Conservation (phyloP, 37 sponge, comb jelly and placozoan genomes). For the Ianthella basta region DNA sequence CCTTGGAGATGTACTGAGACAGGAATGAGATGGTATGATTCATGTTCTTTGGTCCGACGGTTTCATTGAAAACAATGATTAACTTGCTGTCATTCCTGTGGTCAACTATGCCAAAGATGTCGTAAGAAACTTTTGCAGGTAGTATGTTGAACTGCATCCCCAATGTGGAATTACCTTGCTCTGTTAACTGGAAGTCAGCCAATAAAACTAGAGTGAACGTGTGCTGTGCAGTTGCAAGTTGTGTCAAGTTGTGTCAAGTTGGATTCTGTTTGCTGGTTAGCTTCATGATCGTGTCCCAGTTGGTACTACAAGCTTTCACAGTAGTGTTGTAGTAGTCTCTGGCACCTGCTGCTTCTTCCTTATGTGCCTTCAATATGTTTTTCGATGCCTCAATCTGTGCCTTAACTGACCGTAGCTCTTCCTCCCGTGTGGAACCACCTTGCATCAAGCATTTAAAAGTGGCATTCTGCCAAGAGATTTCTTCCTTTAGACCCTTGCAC, state of each 20-base stretch:
- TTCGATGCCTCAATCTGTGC: background rate
- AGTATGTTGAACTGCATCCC: constrained; percentile 46
- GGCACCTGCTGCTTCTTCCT: constrained; percentile 3
- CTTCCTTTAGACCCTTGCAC: constrained; percentile 7
- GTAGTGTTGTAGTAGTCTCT: constrained; percentile 38
- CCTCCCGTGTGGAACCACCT: too few species aligned
- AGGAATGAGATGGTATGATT: constrained; percentile 49
- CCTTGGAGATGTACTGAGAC: constrained; percentile 3
- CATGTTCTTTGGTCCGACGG: constrained; percentile 42
- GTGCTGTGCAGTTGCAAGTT: constrained; percentile 15
- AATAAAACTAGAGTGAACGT: constrained; percentile 19
- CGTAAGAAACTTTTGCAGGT: constrained; percentile 47
- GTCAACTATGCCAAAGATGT: constrained; percentile 55
- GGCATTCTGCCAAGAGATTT: constrained; percentile 14
- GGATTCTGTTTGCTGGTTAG: background rate
- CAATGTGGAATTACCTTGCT: constrained; percentile 56
- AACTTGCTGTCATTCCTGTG: background rate
- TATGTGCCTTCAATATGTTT: constrained; percentile 19
- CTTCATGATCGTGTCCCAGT: constrained; percentile 41
- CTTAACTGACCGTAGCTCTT: too few species aligned
- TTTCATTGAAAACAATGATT: constrained; percentile 46
- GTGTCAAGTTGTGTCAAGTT: background rate
- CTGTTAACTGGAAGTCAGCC: constrained; percentile 39
- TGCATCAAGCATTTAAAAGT: constrained; percentile 24
- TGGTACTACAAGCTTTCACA: background rate